phyloP scores from a whole-genome alignment of 2,113 vertebrate species.

The Myiagra hebetior region DNA sequence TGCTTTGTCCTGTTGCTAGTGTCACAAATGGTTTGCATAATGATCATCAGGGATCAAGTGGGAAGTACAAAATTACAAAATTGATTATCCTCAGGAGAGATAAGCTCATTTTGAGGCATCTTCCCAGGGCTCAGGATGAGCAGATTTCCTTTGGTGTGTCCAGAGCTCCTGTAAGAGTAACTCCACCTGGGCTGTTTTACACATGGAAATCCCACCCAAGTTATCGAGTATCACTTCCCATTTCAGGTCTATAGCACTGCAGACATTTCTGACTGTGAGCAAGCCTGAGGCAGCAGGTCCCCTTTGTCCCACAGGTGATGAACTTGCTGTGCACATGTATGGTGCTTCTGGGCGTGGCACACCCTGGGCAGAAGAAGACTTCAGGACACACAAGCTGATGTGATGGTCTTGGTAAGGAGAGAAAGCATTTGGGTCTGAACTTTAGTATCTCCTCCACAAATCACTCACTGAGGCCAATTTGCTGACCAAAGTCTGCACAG shows the following conservation, averaged over 20 bases:
- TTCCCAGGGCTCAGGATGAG: not conserved
- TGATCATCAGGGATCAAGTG: not conserved
- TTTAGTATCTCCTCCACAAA: not conserved
- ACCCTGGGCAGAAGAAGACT: not conserved
- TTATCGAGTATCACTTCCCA: not conserved
- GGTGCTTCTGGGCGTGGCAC: not conserved
- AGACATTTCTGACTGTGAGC: not conserved
- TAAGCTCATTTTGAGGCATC: not conserved
- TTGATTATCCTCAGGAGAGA: not conserved
- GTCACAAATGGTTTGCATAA: not conserved
- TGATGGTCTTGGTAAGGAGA: not conserved
- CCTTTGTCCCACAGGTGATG: rapidly evolving
- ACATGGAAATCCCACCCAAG: not conserved
- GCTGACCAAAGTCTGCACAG: not conserved
- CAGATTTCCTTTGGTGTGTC: not conserved
- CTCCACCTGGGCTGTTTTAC: not conserved
- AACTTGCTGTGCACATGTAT: rapidly evolving
- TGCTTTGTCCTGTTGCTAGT: not conserved
- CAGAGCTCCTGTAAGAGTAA: not conserved
- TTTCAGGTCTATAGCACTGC: not conserved
- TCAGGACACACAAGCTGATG: not conserved
- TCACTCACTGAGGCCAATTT: not conserved
- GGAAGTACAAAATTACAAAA: not conserved
- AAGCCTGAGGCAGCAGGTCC: rapidly evolving
- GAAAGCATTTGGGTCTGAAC: not conserved